Evolutionary conservation across 2,888 invertebrate genomes (phyloP).

Genomic region (Caenorhabditis panamensis): DNA sequence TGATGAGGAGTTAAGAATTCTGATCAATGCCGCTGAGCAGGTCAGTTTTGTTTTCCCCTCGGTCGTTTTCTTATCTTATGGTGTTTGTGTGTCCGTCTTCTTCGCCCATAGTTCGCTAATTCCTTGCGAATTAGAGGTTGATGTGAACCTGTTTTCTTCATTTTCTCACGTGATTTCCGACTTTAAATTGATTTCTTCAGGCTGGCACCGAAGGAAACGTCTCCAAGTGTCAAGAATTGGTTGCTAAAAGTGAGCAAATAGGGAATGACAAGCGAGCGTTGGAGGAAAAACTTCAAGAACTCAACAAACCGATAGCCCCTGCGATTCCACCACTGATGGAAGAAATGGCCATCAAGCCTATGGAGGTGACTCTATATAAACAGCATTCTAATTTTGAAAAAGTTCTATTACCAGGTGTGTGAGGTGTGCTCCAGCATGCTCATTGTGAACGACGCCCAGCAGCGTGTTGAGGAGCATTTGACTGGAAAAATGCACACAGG

Average conservation of each 20-base stretch:
- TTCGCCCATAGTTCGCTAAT: neutral
- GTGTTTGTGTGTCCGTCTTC: neutral
- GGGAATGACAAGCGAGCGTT: constrained; percentile 30
- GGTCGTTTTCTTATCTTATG: neutral
- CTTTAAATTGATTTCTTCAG: constrained; percentile 18
- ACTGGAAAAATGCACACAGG: constrained; percentile 99
- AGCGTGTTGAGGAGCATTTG: constrained; percentile 96
- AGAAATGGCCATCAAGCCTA: constrained; percentile 65
- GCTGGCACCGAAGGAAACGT: constrained; percentile 64
- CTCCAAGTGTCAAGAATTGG: constrained; percentile 57
- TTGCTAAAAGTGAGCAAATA: constrained; percentile 49
- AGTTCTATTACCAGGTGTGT: constrained; percentile 86
- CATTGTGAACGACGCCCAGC: constrained; percentile 98
- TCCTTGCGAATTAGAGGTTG: neutral
- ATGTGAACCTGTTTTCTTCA: constrained; percentile 2
- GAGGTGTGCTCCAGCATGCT: constrained; percentile 98
- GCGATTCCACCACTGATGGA: constrained; percentile 25
- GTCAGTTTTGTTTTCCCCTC: constrained; percentile 17
- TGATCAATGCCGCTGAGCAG: constrained; percentile 59
- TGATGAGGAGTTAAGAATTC: constrained; percentile 54
- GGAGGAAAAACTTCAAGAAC: constrained; percentile 28
- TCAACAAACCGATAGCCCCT: constrained; percentile 13
- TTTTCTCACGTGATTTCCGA: constrained; percentile 1
- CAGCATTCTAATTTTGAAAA: too few relatives aligned
- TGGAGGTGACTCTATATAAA: too few relatives aligned